Evolutionary conservation across 2,797 vertebrate genomes (phyloP).

Genomic region (Mormyrus proboscirostris): DNA sequence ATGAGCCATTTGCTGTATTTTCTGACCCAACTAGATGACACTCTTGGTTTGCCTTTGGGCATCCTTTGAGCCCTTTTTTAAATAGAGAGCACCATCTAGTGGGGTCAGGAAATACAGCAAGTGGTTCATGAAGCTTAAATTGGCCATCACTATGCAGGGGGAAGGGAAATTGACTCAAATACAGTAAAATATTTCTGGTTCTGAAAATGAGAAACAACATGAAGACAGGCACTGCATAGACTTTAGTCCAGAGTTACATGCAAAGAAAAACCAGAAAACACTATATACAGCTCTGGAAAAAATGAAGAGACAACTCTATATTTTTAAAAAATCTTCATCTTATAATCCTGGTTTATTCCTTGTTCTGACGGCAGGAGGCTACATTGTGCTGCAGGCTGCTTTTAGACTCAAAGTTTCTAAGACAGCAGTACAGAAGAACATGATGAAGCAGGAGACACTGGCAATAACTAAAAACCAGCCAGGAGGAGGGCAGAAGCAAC

Average conservation of each 20-base stretch:
- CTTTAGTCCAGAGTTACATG: neutral
- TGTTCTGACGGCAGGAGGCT: neutral
- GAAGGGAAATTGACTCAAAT: neutral
- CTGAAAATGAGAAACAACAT: neutral
- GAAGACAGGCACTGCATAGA: neutral
- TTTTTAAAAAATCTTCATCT: neutral
- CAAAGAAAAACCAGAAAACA: neutral
- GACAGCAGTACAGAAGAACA: neutral
- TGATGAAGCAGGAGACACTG: neutral
- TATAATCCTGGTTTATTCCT: neutral
- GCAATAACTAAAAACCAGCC: neutral
- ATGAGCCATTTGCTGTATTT: neutral
- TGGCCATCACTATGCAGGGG: neutral
- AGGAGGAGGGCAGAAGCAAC: neutral
- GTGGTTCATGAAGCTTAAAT: neutral
- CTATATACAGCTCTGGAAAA: neutral
- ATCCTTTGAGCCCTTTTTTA: neutral
- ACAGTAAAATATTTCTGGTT: neutral
- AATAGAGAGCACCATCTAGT: neutral
- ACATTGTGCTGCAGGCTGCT: neutral
- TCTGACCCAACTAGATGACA: neutral
- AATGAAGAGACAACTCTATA: neutral
- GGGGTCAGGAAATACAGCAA: neutral
- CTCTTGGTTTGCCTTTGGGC: neutral
- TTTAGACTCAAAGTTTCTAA: neutral